Base-by-base conservation (phyloP, 1,140 invertebrate genomes). In the Penaeus vannamei region DNA sequence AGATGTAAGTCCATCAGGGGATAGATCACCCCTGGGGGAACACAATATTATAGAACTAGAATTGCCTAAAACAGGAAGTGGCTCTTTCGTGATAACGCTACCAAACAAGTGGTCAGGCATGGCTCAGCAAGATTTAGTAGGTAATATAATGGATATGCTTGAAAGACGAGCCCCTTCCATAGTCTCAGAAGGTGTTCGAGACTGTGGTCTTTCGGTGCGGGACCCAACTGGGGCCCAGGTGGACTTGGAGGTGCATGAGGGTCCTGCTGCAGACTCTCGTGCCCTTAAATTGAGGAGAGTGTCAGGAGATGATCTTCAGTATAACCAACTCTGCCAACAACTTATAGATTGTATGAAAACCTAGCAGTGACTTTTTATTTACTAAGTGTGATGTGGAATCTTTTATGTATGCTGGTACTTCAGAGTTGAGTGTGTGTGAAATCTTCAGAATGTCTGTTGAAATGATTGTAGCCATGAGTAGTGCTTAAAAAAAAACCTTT, bases 281-380 rank as follows among this genome's bases (percentile, higher is more conserved):
- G 97, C 97, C 14, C 94, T 98, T 87, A 98, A 98, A 92, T 96
- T 98, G 95, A 94, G 97, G 86, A 94, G 97, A 92, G 97, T 98
- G 90, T 98, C 97, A 0, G 98, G 98, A 4, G 97, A 98, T 93
- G 96, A 97, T 93, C 94, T 96, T 89, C 96, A 97, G 92, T 98
- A 98, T 92, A 97, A 96, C 90, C 96, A 97, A 92, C 94, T 98
- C 23, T 98, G 97, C 93, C 96, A 98, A 92, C 97, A 98, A 92
- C 93, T 98, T 83, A 96, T 98, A 76, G 96, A 96, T 77, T 97
- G 97, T 92, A 96, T 98, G 87, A 91, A 85, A 60, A 89, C 91
- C 84, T 92, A 84, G 91, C 81, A 79, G 84, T 89, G n/a, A 84
- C 72, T 61, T n/a, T 53, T 77, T 59, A n/a, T 53, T 85, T 76